phyloP scores from a whole-genome alignment of 2,888 invertebrate species.

The Flabesymbios commensalis region DNA sequence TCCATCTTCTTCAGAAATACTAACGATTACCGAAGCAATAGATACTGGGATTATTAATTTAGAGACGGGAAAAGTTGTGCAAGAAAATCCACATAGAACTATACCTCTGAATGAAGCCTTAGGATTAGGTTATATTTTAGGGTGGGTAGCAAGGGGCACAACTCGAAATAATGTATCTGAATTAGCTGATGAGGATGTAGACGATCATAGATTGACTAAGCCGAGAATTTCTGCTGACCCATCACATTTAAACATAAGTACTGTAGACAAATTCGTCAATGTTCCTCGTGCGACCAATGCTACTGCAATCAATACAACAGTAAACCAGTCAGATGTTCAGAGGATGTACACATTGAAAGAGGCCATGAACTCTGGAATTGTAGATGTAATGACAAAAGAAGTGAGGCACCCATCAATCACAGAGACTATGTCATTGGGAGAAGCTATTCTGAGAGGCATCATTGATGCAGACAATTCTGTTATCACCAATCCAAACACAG shows the following conservation, averaged over 20 bases:
- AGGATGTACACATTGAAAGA: conserved; percentile 46
- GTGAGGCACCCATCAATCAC: conserved; percentile 66
- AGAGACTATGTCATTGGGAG: conserved; percentile 79
- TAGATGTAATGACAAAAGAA: conserved; percentile 66
- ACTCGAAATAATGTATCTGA: conserved; percentile 74
- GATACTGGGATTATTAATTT: conserved; percentile 80
- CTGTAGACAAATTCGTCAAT: no score
- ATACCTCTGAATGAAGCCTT: conserved; percentile 80
- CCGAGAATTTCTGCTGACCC: conserved; percentile 64
- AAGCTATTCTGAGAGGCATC: conserved; percentile 80
- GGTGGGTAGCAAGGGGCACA: conserved; percentile 76
- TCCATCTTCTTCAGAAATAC: conserved; percentile 25
- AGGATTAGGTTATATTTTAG: conserved; percentile 84
- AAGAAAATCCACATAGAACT: conserved; percentile 65
- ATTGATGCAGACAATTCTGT: conserved; percentile 37
- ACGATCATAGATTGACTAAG: conserved; percentile 33
- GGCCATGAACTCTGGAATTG: conserved; percentile 70
- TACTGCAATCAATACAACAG: no score
- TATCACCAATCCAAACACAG: conserved; percentile 12
- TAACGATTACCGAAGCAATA: conserved; percentile 71
- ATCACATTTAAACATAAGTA: no score
- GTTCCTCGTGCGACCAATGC: no score
- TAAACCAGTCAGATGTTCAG: no score
- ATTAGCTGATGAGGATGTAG: conserved; percentile 47
- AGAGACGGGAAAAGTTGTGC: conserved; percentile 25